A percentile compares a stretch with the other conserved stretches of the same genome.
These are phyloP conservation scores for Lampropteryx suffumata DNA, from an alignment of 2,888 invertebrate genomes.

Conservation along the genomic window DNA sequence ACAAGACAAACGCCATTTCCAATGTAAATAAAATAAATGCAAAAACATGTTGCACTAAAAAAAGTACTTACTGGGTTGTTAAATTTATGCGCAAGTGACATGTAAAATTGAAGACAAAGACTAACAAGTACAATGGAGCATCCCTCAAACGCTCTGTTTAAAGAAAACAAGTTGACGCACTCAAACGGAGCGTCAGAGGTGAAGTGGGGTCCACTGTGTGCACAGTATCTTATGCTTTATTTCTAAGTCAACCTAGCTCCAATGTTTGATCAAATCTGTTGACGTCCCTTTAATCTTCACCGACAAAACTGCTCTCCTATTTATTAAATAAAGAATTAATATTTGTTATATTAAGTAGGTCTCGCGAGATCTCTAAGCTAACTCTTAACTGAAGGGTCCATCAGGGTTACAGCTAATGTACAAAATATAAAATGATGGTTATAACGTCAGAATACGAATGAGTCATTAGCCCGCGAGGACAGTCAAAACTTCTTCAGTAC, in stretches of 20 bases:
- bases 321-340: slow-evolving; percentile 47
- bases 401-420: slow-evolving; percentile 25
- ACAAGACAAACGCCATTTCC: no score
- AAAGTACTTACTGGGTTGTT: slow-evolving; percentile 3
- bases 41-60: no score
- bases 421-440: not conserved
- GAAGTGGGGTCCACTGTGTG: slow-evolving; percentile 70
- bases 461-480: no score
- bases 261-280: slow-evolving; percentile 77
- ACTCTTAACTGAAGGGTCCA: slow-evolving; percentile 20
- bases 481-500: no score
- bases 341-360: slow-evolving; percentile 35
- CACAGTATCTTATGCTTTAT: slow-evolving; percentile 79
- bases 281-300: slow-evolving; percentile 75
- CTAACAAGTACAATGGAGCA: slow-evolving; percentile 42
- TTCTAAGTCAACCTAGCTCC: slow-evolving; percentile 73
- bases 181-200: slow-evolving; percentile 69
- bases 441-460: slow-evolving; percentile 3
- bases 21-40: no score
- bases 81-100: slow-evolving; percentile 39
- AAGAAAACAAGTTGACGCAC: slow-evolving; percentile 74
- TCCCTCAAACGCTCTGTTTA: slow-evolving; percentile 63
- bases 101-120: slow-evolving; percentile 39
- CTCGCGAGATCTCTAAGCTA: slow-evolving; percentile 22
- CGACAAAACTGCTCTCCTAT: slow-evolving; percentile 59